Base-by-base conservation (phyloP, 2,888 invertebrate species). In the Ypsolopha scabrella region DNA sequence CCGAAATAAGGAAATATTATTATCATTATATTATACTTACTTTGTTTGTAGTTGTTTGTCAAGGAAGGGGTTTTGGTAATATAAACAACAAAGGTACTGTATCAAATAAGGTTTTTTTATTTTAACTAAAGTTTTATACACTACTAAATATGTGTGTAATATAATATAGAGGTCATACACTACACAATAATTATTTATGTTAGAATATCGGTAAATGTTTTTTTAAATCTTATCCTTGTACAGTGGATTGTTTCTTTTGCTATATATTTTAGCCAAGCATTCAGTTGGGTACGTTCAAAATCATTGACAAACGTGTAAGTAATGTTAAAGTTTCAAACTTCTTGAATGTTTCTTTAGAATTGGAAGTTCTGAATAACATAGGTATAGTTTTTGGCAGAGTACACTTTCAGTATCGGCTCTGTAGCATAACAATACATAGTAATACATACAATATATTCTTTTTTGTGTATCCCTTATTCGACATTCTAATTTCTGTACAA, bases 81-180 rank as follows among this genome's bases (percentile, higher is more conserved):
- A 51, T 68, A 69, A 77, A 77, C 70, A 73, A 77, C 67, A 65
- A 60, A 65, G 54, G 55, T 65, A 65, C 70, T 66, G 72, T 75
- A 77, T 72, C 72, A 75, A 80, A 71, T 75, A 83, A 83, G 82
- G 81, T 79, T n/a, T 85, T 81, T 80, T 79, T 63, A 75, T 78
- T 49, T 39, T 49, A 49, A 75, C 80, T 80, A 79, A 77, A 72
- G 73, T 73, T 72, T 72, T 75, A 76, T 70, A 76, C 74, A 75
- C 70, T 69, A 75, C 61, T 79, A 70, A 74, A 71, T 24, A 24
- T 24, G 24, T 24, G 24, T 24, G 4, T 24, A 24, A 24, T 74
- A 72, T 69, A 65, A 60, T 64, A 74, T 74, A 70, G 70, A 71
- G 73, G 69, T 66, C 69, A 67, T 74, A 78, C 68, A 76, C 53